Evolutionary conservation across 2,797 vertebrate genomes (phyloP).

Genomic region (Odontamblyopus rebecca): DNA sequence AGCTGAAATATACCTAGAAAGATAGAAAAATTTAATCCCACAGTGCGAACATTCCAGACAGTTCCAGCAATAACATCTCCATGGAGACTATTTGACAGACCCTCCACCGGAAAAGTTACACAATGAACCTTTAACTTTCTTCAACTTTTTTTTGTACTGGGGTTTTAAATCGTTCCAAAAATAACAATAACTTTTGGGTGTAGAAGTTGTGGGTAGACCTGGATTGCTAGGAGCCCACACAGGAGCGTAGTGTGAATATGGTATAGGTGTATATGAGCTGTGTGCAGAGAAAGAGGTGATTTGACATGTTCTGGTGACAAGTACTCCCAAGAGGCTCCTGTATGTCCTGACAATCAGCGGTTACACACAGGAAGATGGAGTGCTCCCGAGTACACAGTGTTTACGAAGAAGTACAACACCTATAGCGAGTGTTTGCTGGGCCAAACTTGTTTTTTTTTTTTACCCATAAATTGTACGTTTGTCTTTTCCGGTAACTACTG

Average conservation of each 20-base stretch:
- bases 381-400: not conserved
- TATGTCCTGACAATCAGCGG: slow-evolving; percentile 6
- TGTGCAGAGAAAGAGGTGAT: not conserved
- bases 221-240: not conserved
- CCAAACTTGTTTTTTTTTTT: not conserved
- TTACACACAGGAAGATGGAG: not conserved
- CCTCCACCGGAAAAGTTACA: too few relatives aligned
- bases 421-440: not conserved
- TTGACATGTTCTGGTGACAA: slow-evolving; percentile 10
- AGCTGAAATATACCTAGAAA: too few relatives aligned
- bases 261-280: slow-evolving; percentile 2
- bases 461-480: not conserved
- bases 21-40: too few relatives aligned
- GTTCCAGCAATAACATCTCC: too few relatives aligned
- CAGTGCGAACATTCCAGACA: too few relatives aligned
- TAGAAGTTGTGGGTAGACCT: not conserved
- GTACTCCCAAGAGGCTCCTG: not conserved
- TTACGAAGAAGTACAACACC: not conserved
- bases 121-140: not conserved
- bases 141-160: not conserved
- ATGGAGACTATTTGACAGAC: too few relatives aligned
- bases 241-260: not conserved
- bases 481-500: not conserved
- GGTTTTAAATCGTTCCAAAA: not conserved
- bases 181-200: slow-evolving; percentile 1